Conservation (phyloP, 2,888 invertebrate species). For the Coelogynopora nodosa region DNA sequence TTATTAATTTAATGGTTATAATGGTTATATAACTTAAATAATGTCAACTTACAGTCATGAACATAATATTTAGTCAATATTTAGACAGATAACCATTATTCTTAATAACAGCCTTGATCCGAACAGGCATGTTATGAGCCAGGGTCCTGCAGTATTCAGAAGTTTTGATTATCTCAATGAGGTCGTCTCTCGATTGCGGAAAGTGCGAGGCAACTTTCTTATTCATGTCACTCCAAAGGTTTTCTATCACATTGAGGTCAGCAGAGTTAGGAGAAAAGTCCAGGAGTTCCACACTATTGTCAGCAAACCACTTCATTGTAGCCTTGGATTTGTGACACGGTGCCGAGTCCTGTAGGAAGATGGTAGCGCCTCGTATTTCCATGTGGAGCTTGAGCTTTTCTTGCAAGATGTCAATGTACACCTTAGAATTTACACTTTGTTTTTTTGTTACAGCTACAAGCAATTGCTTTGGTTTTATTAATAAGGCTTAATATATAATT, state of each 20-base stretch:
- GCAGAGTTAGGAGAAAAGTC: neutral
- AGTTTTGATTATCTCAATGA: neutral
- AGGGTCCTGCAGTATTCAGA: too few species aligned
- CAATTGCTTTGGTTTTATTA: too few species aligned
- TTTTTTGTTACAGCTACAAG: too few species aligned
- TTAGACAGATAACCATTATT: too few species aligned
- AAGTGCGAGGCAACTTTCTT: neutral
- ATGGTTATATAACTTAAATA: too few species aligned
- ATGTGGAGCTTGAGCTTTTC: neutral
- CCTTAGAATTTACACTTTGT: neutral
- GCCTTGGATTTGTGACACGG: neutral
- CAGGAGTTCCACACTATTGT: neutral
- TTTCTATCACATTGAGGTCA: constrained; percentile 18
- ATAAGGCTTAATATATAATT: too few species aligned
- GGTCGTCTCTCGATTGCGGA: neutral
- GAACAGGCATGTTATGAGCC: too few species aligned
- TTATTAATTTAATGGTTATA: too few species aligned
- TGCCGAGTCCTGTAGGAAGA: neutral
- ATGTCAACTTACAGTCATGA: too few species aligned
- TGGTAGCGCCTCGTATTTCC: neutral
- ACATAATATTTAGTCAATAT: too few species aligned
- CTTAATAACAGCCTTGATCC: too few species aligned
- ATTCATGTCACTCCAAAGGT: neutral
- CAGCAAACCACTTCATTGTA: neutral
- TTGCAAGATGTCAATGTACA: neutral